Conservation (phyloP, 2,113 vertebrate species). For the Fregetta grallaria region DNA sequence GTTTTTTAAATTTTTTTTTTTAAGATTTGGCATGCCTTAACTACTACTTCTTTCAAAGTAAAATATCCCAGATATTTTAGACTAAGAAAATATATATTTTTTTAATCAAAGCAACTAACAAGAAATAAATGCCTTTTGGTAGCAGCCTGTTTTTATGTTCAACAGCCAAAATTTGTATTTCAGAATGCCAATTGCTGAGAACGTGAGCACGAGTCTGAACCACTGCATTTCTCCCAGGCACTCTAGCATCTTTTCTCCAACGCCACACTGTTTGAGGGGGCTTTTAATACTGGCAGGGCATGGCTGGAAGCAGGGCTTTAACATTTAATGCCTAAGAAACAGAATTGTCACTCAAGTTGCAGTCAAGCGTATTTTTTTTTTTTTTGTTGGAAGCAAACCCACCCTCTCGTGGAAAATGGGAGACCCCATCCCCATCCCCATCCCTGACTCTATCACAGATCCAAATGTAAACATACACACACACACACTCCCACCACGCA, state of each 20-base stretch:
- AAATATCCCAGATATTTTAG: not conserved
- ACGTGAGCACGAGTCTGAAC: not conserved
- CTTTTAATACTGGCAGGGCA: slow-evolving; percentile 11
- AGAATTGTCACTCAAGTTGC: slow-evolving; percentile 22
- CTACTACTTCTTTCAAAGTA: slow-evolving; percentile 21
- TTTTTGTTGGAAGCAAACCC: not conserved
- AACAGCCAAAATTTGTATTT: not conserved
- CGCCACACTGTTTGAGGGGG: not conserved
- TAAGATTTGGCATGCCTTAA: not conserved
- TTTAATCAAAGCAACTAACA: not conserved
- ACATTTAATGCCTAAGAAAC: slow-evolving; percentile 6
- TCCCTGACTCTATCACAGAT: not conserved
- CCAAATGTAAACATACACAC: slow-evolving; percentile 61
- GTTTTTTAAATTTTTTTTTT: not conserved
- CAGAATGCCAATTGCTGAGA: not conserved
- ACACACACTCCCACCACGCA: slow-evolving; percentile 2
- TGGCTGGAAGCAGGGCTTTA: not conserved
- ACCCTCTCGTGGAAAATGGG: slow-evolving; percentile 26
- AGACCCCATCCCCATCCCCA: slow-evolving; percentile 1
- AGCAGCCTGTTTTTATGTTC: not conserved
- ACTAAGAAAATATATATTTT: not conserved
- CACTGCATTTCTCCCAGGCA: slow-evolving; percentile 5
- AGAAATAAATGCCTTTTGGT: not conserved
- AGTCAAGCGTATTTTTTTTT: not conserved
- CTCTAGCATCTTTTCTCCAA: not conserved